Evolutionary conservation across 2,113 vertebrate species (phyloP).

Genomic region (Notarius quadriscutis): DNA sequence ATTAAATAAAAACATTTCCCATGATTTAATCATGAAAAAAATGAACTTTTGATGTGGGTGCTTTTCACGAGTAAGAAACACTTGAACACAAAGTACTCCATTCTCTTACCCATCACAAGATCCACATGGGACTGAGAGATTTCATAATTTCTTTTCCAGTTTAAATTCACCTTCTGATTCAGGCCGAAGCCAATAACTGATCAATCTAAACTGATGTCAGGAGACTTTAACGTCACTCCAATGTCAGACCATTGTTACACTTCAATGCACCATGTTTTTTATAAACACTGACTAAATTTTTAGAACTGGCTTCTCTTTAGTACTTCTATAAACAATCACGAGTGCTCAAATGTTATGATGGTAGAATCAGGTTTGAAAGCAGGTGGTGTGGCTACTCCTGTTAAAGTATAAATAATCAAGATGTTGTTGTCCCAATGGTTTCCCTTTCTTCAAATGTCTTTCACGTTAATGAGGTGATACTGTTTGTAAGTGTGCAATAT

Average conservation of each 20-base stretch:
- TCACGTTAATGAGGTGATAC: slow-evolving; percentile 46
- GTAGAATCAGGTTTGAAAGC: slow-evolving; percentile 17
- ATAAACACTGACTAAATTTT: background rate
- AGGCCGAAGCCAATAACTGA: background rate
- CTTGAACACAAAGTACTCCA: background rate
- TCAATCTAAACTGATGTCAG: background rate
- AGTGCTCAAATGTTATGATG: background rate
- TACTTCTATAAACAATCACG: slow-evolving; percentile 13
- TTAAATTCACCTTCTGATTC: background rate
- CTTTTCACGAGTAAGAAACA: background rate
- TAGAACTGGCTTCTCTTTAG: slow-evolving; percentile 27
- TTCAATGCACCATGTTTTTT: background rate
- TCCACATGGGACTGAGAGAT: background rate
- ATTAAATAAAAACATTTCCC: background rate
- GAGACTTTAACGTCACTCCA: background rate
- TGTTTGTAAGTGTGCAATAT: background rate
- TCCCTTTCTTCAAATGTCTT: slow-evolving; percentile 1
- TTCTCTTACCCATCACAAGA: background rate
- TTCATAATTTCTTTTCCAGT: background rate
- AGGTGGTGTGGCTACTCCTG: background rate
- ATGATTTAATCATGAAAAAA: background rate
- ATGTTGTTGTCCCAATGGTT: background rate
- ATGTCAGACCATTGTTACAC: background rate
- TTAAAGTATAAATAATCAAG: slow-evolving; percentile 36
- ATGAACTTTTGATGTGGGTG: background rate